Evolutionary conservation across 2,888 invertebrate genomes (phyloP).

Genomic region (Mythimna albipuncta): DNA sequence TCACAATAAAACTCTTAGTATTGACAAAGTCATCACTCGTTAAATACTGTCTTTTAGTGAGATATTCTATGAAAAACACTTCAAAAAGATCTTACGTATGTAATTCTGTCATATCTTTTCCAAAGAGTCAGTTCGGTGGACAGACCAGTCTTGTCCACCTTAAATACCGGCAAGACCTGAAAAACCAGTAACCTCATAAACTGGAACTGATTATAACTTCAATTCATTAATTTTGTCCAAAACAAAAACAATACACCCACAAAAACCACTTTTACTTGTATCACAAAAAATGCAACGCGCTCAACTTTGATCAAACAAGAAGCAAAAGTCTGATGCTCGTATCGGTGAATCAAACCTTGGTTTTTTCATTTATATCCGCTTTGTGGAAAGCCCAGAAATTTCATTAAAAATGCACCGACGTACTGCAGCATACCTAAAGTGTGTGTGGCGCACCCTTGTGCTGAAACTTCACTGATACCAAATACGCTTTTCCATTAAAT

Average conservation of each 20-base stretch:
- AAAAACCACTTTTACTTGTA: constrained; percentile 49
- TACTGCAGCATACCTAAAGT: constrained; percentile 61
- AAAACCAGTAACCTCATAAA: constrained; percentile 16
- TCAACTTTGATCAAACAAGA: constrained; percentile 65
- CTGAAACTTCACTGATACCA: constrained; percentile 64
- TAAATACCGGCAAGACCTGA: neutral
- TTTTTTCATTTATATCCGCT: constrained; percentile 82
- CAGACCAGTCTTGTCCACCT: neutral
- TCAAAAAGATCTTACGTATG: neutral
- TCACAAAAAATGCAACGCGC: constrained; percentile 59
- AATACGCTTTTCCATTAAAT: constrained; percentile 38
- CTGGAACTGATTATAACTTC: constrained; percentile 31
- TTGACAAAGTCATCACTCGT: neutral
- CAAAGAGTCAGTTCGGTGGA: neutral
- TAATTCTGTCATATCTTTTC: neutral
- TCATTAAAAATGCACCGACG: constrained; percentile 79
- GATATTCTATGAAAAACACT: neutral
- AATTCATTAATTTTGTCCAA: constrained; percentile 45
- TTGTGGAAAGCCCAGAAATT: constrained; percentile 86
- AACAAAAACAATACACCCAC: constrained; percentile 38
- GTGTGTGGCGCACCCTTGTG: constrained; percentile 59
- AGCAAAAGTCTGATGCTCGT: constrained; percentile 66
- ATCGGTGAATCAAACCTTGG: constrained; percentile 75
- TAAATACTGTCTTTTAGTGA: neutral
- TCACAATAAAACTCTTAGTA: neutral